These are phyloP conservation scores for Andrena hattorfiana DNA, from an alignment of 2,888 invertebrate species.

Conservation along the genomic window DNA sequence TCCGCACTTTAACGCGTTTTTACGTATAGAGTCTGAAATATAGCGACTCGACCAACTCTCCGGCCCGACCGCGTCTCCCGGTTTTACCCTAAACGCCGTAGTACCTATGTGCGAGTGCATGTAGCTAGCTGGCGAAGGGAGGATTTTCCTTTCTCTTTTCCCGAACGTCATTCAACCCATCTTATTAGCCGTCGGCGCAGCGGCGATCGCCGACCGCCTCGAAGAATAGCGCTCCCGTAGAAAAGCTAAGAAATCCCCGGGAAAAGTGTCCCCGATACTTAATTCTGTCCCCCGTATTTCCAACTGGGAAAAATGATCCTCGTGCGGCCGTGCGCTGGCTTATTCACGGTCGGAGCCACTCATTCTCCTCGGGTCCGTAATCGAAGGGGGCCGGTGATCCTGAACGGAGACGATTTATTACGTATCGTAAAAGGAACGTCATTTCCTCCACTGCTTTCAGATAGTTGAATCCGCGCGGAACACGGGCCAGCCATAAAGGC, in stretches of 20 bases:
- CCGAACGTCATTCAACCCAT: background rate
- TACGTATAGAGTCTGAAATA: too few relatives aligned
- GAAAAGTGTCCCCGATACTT: slow-evolving; percentile 31
- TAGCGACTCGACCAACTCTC: too few relatives aligned
- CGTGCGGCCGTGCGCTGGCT: slow-evolving; percentile 40
- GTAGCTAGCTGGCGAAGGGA: background rate
- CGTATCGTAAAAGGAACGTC: slow-evolving; percentile 47
- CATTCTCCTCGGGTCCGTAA: slow-evolving; percentile 15
- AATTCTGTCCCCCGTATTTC: slow-evolving; percentile 42
- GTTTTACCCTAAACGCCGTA: too few relatives aligned
- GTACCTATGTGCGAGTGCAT: too few relatives aligned
- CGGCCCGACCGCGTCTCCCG: too few relatives aligned
- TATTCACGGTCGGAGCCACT: slow-evolving; percentile 37
- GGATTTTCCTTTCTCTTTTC: background rate
- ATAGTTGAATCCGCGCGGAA: slow-evolving; percentile 22
- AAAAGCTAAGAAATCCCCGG: slow-evolving; percentile 11
- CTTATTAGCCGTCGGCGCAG: background rate
- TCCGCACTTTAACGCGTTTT: too few relatives aligned
- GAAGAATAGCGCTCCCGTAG: background rate
- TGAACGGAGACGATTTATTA: slow-evolving; percentile 40
- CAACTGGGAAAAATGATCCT: slow-evolving; percentile 38
- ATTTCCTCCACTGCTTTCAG: slow-evolving; percentile 17
- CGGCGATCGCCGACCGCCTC: background rate
- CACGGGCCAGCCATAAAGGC: slow-evolving; percentile 20
- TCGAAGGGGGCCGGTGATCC: slow-evolving; percentile 26